Percentiles rank a stretch among this genome's conserved stretches.
Evolutionary conservation across 2,888 invertebrate genomes (phyloP).

Genomic region (Scaeva pyrastri): DNA sequence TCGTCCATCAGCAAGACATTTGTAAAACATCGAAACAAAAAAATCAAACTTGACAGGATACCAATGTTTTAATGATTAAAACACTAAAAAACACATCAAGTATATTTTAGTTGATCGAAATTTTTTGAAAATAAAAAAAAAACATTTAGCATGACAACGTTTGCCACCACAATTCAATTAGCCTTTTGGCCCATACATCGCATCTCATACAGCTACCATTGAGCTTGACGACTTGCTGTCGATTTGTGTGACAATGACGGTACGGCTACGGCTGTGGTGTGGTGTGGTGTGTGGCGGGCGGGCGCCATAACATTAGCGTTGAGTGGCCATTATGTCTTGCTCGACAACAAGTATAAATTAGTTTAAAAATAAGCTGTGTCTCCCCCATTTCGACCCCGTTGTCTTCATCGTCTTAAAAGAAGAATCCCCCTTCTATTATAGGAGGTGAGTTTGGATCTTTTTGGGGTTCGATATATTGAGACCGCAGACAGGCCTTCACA

Average conservation of each 20-base stretch:
- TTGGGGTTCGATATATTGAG: constrained; percentile 33
- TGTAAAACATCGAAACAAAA: background rate
- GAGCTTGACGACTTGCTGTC: constrained; percentile 62
- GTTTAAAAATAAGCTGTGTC: constrained; percentile 57
- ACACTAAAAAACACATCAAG: constrained; percentile 25
- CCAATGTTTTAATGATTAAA: constrained; percentile 49
- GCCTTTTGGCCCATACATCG: constrained; percentile 56
- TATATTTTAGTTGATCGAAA: constrained; percentile 23
- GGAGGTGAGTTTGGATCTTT: constrained; percentile 45
- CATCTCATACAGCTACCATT: constrained; percentile 39
- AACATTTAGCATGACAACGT: constrained; percentile 16
- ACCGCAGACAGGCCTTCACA: constrained; percentile 31
- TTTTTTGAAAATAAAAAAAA: constrained; percentile 1
- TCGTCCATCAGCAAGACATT: background rate
- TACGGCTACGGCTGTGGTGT: background rate
- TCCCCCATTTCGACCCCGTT: background rate
- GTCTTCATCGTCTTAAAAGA: background rate
- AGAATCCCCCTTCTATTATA: constrained; percentile 4
- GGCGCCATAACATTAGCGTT: constrained; percentile 65
- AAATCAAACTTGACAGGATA: constrained; percentile 31
- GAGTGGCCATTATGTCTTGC: constrained; percentile 65
- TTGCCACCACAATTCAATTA: constrained; percentile 66
- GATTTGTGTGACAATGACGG: constrained; percentile 62
- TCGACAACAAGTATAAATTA: constrained; percentile 52
- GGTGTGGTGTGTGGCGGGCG: background rate